Conservation (phyloP, 2,797 vertebrate species). For the Rhinatrema bivittatum region DNA sequence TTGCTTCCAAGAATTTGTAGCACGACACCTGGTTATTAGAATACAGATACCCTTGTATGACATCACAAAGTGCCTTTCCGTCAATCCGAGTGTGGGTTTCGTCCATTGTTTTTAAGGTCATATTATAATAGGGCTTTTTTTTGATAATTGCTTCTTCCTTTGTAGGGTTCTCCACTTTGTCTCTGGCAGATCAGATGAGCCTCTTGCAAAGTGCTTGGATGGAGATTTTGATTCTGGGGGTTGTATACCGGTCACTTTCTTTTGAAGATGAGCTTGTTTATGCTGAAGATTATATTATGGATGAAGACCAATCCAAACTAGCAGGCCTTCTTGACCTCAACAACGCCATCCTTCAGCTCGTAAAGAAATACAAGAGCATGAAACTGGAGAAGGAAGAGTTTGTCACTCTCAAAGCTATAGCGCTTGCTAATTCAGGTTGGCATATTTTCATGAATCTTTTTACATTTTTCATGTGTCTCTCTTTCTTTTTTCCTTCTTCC, state of each 20-base stretch:
- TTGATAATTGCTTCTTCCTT: no score
- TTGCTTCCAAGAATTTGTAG: no score
- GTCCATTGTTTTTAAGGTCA: no score
- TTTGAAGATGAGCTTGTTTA: constrained; percentile 98
- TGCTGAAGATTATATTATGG: constrained; percentile 98
- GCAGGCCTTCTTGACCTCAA: constrained; percentile 95
- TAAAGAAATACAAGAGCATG: constrained; percentile 96
- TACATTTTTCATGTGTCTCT: constrained; percentile 29
- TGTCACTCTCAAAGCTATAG: constrained; percentile 96
- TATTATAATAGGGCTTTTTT: no score
- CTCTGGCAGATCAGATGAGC: constrained; percentile 98
- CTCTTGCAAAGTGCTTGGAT: constrained; percentile 98
- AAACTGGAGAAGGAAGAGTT: constrained; percentile 98
- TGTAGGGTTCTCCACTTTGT: constrained; percentile 94
- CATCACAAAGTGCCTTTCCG: no score
- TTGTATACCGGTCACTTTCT: constrained; percentile 93
- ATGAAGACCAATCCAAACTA: constrained; percentile 95
- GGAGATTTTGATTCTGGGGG: constrained; percentile 96
- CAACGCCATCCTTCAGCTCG: constrained; percentile 95
- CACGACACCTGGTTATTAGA: no score
- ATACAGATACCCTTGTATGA: no score
- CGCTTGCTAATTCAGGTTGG: constrained; percentile 97
- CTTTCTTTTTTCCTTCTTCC: neutral
- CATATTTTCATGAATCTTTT: constrained; percentile 26
- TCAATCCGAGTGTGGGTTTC: no score